Evolutionary conservation across 92 coral and sea anemone genomes (phyloP), one percentile per base, ranked within the genome.

Genomic region (Porites evermanni): DNA sequence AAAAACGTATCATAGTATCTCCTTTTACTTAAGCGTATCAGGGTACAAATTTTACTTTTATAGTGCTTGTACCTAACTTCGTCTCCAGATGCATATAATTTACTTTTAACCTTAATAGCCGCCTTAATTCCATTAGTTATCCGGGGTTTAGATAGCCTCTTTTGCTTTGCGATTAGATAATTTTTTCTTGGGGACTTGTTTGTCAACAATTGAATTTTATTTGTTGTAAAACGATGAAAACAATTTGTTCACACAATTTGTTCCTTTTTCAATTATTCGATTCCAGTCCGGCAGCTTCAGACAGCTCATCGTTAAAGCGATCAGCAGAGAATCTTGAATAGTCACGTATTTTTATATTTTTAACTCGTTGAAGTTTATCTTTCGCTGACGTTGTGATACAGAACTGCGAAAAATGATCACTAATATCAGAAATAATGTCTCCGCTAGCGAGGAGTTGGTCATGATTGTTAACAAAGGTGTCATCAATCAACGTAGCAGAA

Each of bases 401-500:
- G 61, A 56, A 10, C 61, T 56, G 61, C 12, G 61, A 56, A 56
- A 56, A 56, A 56, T 56, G 61, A 56, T 56, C 61, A 56, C 61
- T 56, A 56, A 56, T 56, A 56, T 56, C 61, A 56, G 61, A 56
- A 56, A 56, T 56, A 56, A 56, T 56, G 8, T 56, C 6, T 54
- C 60, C 60, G 60, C 60, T 54, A 8, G 60, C 60, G 14, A 54
- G 23, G 65, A 87, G 11, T 54, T 8, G 60, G 60, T 54, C 11
- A 10, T 17, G 61, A 56, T 56, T 56, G 61, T 56, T 56, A 56
- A 56, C 61, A 56, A 38, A 67, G 78, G 53, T 21, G 78, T 86
- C 85, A 70, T 86, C 84, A 67, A 92, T 84, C 8, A 92, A 75
- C 17, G 87, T 84, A 9, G 90, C 90, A 4, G 92, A 88, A 73